phyloP scores from a whole-genome alignment of 2,888 invertebrate species.

The Escarpia spicata region DNA sequence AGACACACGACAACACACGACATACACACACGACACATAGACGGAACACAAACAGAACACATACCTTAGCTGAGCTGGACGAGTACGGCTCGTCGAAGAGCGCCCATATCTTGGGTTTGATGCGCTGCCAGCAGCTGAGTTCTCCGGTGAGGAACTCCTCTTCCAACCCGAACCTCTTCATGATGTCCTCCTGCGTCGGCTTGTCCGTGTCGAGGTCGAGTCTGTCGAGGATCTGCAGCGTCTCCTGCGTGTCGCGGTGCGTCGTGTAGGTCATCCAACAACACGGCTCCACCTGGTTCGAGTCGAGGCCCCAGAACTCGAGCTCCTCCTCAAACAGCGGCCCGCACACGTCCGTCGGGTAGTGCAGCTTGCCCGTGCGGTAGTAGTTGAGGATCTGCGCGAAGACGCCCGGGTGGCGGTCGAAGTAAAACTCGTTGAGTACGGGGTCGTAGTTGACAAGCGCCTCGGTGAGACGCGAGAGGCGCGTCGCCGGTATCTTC shows the following conservation, averaged over 20 bases:
- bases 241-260: conserved; percentile 96
- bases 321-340: conserved; percentile 98
- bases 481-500: conserved; percentile 95
- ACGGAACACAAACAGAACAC: too few species aligned
- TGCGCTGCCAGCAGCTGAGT: conserved; percentile 82
- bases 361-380: conserved; percentile 97
- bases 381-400: conserved; percentile 96
- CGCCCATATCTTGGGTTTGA: conserved; percentile 98
- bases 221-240: conserved; percentile 94
- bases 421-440: conserved; percentile 99
- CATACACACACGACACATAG: neutral
- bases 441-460: conserved; percentile 99
- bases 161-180: conserved; percentile 86
- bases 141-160: conserved; percentile 67
- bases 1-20: neutral
- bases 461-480: conserved; percentile 94
- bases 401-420: conserved; percentile 91
- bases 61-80: conserved; percentile 95
- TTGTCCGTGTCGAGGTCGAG: conserved; percentile 96
- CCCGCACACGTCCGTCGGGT: conserved; percentile 98
- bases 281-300: conserved; percentile 99
- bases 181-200: conserved; percentile 96
- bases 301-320: conserved; percentile 93
- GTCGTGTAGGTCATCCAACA: conserved; percentile 99
- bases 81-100: conserved; percentile 99